These are phyloP conservation scores for Craseonycteris thonglongyai DNA, from an alignment of 2,113 vertebrate genomes.

Conservation along the genomic window DNA sequence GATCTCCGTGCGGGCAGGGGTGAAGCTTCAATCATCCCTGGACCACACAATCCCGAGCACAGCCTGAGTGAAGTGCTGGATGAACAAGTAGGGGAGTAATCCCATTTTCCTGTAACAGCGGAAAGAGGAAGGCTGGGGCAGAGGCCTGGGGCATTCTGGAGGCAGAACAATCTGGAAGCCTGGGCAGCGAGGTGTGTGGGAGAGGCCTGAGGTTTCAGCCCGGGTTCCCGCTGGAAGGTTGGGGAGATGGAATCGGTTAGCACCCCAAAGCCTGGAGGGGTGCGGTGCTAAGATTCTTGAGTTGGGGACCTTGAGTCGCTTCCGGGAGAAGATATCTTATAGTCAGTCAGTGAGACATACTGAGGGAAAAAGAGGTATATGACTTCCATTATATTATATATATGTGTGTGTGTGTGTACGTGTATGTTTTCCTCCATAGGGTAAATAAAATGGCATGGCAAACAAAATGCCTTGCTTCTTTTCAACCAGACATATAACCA, in stretches of 20 bases:
- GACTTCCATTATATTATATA: neutral
- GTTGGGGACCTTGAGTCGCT: neutral
- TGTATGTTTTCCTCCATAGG: neutral
- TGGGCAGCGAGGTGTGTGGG: neutral
- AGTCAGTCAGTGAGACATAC: neutral
- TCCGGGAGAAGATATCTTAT: neutral
- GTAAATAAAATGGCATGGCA: neutral
- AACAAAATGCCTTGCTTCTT: neutral
- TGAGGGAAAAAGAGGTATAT: neutral
- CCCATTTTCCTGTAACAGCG: neutral
- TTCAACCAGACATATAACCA: neutral
- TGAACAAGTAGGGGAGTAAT: neutral
- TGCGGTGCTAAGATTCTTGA: neutral
- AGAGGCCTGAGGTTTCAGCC: neutral
- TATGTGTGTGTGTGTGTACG: neutral
- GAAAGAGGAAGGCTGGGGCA: neutral
- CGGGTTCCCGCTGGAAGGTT: neutral
- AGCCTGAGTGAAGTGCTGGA: neutral
- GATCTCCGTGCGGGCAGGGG: neutral
- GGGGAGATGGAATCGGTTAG: neutral
- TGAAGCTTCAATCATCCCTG: neutral
- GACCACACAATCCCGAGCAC: neutral
- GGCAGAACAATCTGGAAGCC: neutral
- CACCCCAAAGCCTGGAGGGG: neutral
- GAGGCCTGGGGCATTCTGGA: neutral